Conservation (phyloP, 2,797 vertebrate genomes). For the Sus cebifrons region DNA sequence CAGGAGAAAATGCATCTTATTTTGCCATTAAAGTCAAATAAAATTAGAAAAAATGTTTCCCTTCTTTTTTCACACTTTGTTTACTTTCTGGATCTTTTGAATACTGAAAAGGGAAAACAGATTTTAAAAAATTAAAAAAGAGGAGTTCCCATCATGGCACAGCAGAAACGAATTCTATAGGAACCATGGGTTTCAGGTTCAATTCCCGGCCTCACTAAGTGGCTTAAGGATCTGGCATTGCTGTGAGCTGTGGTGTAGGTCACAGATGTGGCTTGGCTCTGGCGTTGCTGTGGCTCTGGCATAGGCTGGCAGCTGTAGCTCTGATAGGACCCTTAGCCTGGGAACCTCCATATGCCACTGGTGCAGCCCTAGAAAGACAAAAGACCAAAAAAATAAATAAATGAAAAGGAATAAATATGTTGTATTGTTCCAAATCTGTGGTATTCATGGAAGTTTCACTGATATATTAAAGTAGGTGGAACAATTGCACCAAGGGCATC, state of each 20-base stretch:
- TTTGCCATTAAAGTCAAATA: slow-evolving; percentile 1
- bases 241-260: no score
- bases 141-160: no score
- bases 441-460: slow-evolving; percentile 36
- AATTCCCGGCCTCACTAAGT: no score
- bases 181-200: no score
- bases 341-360: no score
- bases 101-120: slow-evolving; percentile 65
- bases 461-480: background rate
- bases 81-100: slow-evolving; percentile 73
- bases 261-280: no score
- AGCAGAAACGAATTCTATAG: no score
- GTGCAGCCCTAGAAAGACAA: no score
- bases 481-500: background rate
- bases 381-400: slow-evolving; percentile 7
- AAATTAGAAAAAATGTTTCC: background rate
- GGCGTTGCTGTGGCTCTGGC: no score
- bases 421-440: background rate
- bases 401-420: background rate
- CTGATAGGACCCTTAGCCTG: no score
- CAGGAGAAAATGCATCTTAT: background rate
- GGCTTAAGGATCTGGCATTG: no score
- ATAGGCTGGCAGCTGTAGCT: no score
- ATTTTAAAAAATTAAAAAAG: slow-evolving; percentile 63
- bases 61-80: slow-evolving; percentile 77